A percentile compares a stretch with the other conserved stretches of the same genome.
phyloP scores from a whole-genome alignment of 2,888 invertebrate species.

The Dermolepida albohirtum region DNA sequence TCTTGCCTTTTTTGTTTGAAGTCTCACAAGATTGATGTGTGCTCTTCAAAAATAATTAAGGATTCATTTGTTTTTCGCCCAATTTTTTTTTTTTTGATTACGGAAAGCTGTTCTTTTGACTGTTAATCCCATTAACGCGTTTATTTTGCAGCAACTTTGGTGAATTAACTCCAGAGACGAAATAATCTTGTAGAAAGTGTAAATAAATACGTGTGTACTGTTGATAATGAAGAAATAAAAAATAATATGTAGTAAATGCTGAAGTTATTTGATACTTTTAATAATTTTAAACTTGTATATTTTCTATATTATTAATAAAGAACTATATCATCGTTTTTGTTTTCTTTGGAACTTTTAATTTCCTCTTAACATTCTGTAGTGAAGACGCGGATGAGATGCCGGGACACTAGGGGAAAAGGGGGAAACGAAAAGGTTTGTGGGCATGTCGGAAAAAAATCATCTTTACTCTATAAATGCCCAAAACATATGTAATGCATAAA shows the following conservation, averaged over 20 bases:
- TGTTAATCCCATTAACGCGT: background rate
- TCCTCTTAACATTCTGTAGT: too few species aligned
- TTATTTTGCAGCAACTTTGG: conserved; percentile 16
- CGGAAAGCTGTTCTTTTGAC: background rate
- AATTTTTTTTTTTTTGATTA: conserved; percentile 5
- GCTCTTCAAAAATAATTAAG: too few species aligned
- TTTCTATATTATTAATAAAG: conserved; percentile 43
- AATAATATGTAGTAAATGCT: conserved; percentile 27
- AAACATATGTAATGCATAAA: too few species aligned
- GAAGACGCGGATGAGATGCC: too few species aligned
- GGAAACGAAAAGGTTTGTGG: too few species aligned
- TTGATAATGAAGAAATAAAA: background rate
- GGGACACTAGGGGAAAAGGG: too few species aligned
- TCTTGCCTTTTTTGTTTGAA: too few species aligned
- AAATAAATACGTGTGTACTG: conserved; percentile 16
- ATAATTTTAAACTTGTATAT: conserved; percentile 40
- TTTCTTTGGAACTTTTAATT: background rate
- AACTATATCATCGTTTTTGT: conserved; percentile 24
- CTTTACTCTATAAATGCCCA: too few species aligned
- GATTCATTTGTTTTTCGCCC: too few species aligned
- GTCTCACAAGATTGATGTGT: too few species aligned
- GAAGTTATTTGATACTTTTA: conserved; percentile 42
- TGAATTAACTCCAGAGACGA: background rate
- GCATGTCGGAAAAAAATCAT: too few species aligned
- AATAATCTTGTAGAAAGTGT: conserved; percentile 17